phyloP scores from a whole-genome alignment of 2,113 vertebrate genomes.

The Myxocyprinus asiaticus region DNA sequence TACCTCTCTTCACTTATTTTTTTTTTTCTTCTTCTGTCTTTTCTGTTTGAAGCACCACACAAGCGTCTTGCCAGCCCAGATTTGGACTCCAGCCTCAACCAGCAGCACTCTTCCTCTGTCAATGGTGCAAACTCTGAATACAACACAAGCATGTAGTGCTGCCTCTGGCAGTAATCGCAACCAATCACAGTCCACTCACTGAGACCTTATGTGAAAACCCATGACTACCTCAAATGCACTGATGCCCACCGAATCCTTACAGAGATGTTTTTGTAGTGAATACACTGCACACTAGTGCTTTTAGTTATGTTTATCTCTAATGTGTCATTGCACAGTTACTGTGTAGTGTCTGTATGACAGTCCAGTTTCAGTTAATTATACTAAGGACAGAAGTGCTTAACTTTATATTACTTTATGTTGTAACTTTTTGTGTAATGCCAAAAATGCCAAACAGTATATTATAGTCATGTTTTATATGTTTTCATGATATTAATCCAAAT shows the following conservation, averaged over 20 bases:
- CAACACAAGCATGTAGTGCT: not conserved
- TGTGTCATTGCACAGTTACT: too few relatives aligned
- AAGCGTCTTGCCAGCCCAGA: conserved; percentile 56
- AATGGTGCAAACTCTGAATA: conserved; percentile 50
- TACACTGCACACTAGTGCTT: not conserved
- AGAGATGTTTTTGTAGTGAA: not conserved
- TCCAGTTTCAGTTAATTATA: too few relatives aligned
- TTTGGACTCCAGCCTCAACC: conserved; percentile 42
- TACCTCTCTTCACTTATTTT: too few relatives aligned
- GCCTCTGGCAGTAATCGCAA: too few relatives aligned
- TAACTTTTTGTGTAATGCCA: not conserved
- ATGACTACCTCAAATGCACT: conserved; percentile 8
- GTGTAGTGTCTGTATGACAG: not conserved
- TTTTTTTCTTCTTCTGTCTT: not conserved
- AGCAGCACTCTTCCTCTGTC: conserved; percentile 23
- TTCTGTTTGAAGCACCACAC: conserved; percentile 4
- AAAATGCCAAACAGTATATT: not conserved
- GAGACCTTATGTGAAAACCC: not conserved
- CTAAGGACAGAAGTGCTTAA: not conserved
- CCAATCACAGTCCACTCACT: too few relatives aligned
- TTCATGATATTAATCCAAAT: too few relatives aligned
- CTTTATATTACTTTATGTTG: not conserved
- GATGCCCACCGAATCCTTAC: not conserved
- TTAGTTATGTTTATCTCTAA: not conserved
- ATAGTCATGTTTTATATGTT: not conserved